phyloP scores from a whole-genome alignment of 2,797 vertebrate genomes.

The Ficedula albicollis region DNA sequence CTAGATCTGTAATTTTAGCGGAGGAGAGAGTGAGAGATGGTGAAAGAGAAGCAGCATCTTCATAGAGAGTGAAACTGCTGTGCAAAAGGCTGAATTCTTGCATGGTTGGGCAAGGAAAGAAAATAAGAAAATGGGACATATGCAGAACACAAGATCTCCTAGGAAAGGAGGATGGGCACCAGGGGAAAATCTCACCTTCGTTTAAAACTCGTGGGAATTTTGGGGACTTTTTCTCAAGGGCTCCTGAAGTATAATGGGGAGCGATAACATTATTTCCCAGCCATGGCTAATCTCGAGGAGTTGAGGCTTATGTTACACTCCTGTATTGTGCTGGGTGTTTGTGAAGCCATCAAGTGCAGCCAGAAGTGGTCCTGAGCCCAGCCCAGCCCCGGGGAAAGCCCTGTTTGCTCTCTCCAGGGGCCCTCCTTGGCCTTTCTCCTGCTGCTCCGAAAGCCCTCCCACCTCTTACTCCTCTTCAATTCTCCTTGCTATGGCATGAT shows the following conservation, averaged over 20 bases:
- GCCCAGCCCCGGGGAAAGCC: neutral
- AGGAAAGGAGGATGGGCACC: neutral
- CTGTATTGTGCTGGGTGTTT: conserved; percentile 31
- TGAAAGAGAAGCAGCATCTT: neutral
- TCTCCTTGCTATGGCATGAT: neutral
- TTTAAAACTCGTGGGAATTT: conserved; percentile 8
- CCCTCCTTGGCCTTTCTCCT: neutral
- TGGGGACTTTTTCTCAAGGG: conserved; percentile 51
- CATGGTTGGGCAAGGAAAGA: neutral
- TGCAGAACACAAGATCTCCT: neutral
- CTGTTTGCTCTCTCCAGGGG: conserved; percentile 15
- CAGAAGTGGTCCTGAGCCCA: conserved; percentile 29
- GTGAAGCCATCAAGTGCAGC: conserved; percentile 36
- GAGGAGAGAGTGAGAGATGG: neutral
- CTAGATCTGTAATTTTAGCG: neutral
- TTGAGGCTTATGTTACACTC: conserved; percentile 18
- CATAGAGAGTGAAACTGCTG: neutral
- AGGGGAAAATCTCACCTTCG: neutral
- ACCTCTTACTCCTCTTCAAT: neutral
- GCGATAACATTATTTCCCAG: conserved; percentile 65
- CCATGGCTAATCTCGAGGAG: conserved; percentile 49
- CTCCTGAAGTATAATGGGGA: conserved; percentile 17
- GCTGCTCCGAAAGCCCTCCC: neutral
- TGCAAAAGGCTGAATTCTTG: neutral
- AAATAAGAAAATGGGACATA: neutral